Evolutionary conservation across 2,113 vertebrate species (phyloP).

Genomic region (Aegypius monachus): DNA sequence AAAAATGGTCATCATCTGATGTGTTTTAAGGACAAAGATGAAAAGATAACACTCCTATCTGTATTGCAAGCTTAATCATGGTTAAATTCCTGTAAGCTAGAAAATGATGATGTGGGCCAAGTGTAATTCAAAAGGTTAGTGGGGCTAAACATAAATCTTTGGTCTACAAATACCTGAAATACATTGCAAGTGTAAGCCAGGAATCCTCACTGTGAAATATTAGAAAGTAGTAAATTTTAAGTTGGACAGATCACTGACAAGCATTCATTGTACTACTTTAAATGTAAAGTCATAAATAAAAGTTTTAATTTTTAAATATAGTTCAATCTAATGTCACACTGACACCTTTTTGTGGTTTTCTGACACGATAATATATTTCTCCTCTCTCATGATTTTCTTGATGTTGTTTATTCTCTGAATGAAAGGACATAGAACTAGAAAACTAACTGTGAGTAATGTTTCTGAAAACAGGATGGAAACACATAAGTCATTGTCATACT

Average conservation of each 20-base stretch:
- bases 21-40: neutral
- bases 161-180: neutral
- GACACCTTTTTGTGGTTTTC: neutral
- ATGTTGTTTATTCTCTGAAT: neutral
- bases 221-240: neutral
- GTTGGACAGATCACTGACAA: neutral
- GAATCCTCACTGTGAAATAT: neutral
- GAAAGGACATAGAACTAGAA: neutral
- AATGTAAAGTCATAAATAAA: neutral
- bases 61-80: neutral
- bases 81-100: neutral
- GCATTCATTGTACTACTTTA: neutral
- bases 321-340: neutral
- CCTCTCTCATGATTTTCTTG: neutral
- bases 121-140: neutral
- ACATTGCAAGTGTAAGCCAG: neutral
- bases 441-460: neutral
- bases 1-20: neutral
- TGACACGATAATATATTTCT: neutral
- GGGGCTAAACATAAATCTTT: neutral
- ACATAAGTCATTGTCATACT: accelerated
- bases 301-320: neutral
- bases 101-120: neutral
- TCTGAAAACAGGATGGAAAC: neutral
- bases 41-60: neutral